These are phyloP conservation scores for Polypterus senegalus DNA, from an alignment of 2,113 vertebrate species.

Conservation along the genomic window DNA sequence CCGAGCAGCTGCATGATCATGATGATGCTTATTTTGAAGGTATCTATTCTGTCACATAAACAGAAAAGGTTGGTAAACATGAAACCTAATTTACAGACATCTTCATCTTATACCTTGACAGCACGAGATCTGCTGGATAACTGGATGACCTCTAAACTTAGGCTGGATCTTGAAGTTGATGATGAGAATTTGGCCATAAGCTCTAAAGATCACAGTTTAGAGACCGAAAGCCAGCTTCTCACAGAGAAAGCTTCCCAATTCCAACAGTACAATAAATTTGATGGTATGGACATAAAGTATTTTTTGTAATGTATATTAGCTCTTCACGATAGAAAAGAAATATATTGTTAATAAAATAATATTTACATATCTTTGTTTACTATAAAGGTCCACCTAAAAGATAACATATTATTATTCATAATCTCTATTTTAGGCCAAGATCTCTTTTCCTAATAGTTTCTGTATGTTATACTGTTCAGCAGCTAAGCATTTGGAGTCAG, in stretches of 20 bases:
- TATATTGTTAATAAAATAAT: too few species aligned
- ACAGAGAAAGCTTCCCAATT: conserved; percentile 12
- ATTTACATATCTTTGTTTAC: too few species aligned
- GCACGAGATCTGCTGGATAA: conserved; percentile 67
- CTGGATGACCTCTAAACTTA: conserved; percentile 71
- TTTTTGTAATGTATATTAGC: too few species aligned
- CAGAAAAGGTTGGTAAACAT: neutral
- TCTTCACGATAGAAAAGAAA: too few species aligned
- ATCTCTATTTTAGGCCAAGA: too few species aligned
- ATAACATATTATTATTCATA: too few species aligned
- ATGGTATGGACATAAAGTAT: conserved; percentile 51
- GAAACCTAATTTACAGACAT: neutral
- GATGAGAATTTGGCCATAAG: conserved; percentile 32
- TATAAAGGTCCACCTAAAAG: too few species aligned
- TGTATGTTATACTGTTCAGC: too few species aligned
- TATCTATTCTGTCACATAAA: conserved; percentile 21
- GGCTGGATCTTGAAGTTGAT: conserved; percentile 48
- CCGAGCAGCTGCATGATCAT: conserved; percentile 54
- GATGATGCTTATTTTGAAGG: conserved; percentile 69
- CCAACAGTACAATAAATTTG: conserved; percentile 50
- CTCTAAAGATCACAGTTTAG: too few species aligned
- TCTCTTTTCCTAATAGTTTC: too few species aligned
- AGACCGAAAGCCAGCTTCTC: too few species aligned
- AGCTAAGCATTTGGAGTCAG: too few species aligned
- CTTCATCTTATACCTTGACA: conserved; percentile 22